Evolutionary conservation across 2,797 vertebrate species (phyloP).

Genomic region (Acanthis flammea): DNA sequence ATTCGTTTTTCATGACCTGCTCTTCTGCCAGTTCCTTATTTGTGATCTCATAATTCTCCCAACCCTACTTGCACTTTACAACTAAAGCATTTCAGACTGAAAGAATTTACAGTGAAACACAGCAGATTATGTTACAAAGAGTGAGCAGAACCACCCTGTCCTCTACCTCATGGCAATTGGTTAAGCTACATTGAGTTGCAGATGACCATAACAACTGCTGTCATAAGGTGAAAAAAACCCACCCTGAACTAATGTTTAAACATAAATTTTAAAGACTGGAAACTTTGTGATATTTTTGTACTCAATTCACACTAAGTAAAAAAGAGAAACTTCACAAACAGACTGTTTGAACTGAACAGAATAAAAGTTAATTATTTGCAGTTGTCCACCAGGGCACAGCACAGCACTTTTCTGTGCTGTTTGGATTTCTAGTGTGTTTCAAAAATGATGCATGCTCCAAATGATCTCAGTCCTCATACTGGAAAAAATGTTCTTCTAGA

Average conservation of each 20-base stretch:
- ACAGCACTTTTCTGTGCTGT: not conserved
- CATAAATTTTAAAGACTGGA: not conserved
- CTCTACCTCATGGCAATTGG: not conserved
- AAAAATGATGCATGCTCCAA: not conserved
- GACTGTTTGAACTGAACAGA: not conserved
- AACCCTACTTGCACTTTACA: not conserved
- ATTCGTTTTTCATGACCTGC: not conserved
- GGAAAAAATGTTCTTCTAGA: not conserved
- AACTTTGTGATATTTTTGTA: not conserved
- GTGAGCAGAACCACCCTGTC: not conserved
- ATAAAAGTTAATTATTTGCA: not conserved
- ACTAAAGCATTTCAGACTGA: not conserved
- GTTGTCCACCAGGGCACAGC: not conserved
- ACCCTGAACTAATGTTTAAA: not conserved
- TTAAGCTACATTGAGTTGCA: not conserved
- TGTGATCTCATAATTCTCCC: not conserved
- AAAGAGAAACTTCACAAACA: not conserved
- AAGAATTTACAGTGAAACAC: not conserved
- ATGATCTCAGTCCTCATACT: not conserved
- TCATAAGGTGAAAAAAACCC: rapidly evolving
- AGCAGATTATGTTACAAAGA: not conserved
- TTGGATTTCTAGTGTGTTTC: not conserved
- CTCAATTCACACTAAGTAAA: not conserved
- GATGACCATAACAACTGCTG: not conserved
- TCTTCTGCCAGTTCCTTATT: not conserved